Conservation (phyloP, 2,113 vertebrate species). For the Oenanthe melanoleuca region DNA sequence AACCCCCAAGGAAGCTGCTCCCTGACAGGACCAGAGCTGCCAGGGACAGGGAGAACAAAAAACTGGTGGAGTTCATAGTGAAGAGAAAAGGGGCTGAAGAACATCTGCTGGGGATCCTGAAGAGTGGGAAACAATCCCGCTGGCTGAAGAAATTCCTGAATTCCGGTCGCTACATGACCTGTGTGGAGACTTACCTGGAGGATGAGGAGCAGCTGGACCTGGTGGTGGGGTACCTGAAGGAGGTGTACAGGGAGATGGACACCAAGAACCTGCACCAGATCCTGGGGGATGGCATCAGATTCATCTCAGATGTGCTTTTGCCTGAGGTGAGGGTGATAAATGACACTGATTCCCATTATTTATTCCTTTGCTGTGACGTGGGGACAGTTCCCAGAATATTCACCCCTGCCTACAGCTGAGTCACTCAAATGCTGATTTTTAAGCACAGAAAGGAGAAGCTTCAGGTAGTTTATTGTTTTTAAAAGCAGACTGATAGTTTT, state of each 20-base stretch:
- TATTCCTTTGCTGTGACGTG: background rate
- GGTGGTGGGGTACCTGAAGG: conserved; percentile 84
- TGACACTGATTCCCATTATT: accelerated
- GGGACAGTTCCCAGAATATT: background rate
- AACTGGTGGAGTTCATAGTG: conserved; percentile 89
- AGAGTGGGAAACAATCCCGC: conserved; percentile 80
- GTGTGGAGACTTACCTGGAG: conserved; percentile 86
- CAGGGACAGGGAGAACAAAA: conserved; percentile 87
- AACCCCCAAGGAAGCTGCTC: conserved; percentile 80
- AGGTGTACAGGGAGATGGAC: conserved; percentile 70
- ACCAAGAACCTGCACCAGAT: conserved; percentile 27
- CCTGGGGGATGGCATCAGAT: conserved; percentile 75
- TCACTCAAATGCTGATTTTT: background rate
- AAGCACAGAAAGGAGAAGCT: background rate
- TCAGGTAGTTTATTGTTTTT: accelerated
- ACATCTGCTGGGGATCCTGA: conserved; percentile 84
- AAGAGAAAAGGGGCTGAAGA: conserved; percentile 82
- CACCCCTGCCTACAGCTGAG: background rate
- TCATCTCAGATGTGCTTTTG: conserved; percentile 89
- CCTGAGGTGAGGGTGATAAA: conserved; percentile 86
- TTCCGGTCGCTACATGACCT: conserved; percentile 62
- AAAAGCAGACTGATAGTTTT: background rate
- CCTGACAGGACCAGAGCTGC: conserved; percentile 88
- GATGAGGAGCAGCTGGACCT: conserved; percentile 88
- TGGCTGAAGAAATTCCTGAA: conserved; percentile 85